Evolutionary conservation across 1,140 invertebrate species (phyloP).

Genomic region (Solenopsis invicta): DNA sequence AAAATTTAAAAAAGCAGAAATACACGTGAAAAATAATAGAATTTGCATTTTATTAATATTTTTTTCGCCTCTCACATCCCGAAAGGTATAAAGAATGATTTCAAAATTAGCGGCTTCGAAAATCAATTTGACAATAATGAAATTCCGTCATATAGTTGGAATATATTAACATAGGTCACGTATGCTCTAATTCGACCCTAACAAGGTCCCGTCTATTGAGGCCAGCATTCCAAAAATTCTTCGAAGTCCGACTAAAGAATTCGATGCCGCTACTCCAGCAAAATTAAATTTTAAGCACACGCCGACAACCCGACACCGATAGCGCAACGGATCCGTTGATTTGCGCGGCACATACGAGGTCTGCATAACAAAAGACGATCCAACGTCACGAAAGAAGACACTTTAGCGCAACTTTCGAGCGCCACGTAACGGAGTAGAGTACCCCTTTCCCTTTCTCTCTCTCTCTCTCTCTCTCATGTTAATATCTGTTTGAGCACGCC

Average conservation of each 20-base stretch:
- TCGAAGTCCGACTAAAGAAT: slow-evolving; percentile 43
- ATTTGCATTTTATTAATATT: not conserved
- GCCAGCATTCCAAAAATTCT: slow-evolving; percentile 51
- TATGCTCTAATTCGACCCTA: slow-evolving; percentile 29
- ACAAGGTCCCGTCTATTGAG: slow-evolving; percentile 38
- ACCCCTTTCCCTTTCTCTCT: not conserved
- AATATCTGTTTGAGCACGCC: slow-evolving; percentile 70
- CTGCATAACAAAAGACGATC: slow-evolving; percentile 63
- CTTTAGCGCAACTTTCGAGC: slow-evolving; percentile 58
- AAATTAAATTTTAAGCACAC: slow-evolving; percentile 63
- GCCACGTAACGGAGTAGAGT: not conserved
- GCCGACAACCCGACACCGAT: slow-evolving; percentile 49
- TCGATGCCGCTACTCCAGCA: slow-evolving; percentile 37
- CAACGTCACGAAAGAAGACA: slow-evolving; percentile 59
- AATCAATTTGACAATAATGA: slow-evolving; percentile 15
- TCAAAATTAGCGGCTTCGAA: not conserved
- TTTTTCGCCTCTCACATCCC: not conserved
- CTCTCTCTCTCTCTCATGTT: slow-evolving; percentile 13
- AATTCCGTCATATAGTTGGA: slow-evolving; percentile 19
- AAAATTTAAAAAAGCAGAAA: no score
- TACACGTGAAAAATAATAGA: not conserved
- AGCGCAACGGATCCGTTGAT: slow-evolving; percentile 3
- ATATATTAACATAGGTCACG: slow-evolving; percentile 21
- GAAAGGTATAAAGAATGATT: not conserved
- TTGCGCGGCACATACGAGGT: slow-evolving; percentile 23